These are phyloP conservation scores for Pelodiscus sinensis DNA, from an alignment of 2,113 vertebrate genomes.

Conservation along the genomic window DNA sequence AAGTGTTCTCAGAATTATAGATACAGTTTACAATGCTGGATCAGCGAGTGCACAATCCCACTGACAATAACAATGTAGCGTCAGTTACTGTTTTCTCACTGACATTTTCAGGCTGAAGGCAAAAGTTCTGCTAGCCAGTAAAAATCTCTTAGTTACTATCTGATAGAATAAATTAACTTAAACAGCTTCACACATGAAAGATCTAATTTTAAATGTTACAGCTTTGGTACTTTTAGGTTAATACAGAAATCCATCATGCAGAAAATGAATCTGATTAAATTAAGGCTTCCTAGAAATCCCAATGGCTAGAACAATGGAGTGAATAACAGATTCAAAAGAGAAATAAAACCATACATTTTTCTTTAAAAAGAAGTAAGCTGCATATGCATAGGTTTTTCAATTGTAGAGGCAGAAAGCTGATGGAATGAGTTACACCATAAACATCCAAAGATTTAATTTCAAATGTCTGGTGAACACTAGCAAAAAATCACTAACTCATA, in stretches of 20 bases:
- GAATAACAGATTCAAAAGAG: neutral
- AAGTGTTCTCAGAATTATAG: neutral
- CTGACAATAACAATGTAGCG: neutral
- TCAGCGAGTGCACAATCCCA: neutral
- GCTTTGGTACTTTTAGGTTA: neutral
- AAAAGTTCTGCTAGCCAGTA: neutral
- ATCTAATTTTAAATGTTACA: neutral
- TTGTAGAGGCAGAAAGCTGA: neutral
- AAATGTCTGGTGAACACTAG: neutral
- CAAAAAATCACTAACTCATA: neutral
- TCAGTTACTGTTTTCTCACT: neutral
- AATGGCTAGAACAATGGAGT: neutral
- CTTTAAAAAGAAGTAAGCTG: neutral
- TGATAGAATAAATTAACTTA: neutral
- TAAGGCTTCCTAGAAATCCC: neutral
- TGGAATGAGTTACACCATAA: neutral
- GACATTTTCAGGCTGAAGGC: neutral
- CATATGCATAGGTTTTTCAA: neutral
- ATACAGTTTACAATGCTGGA: neutral
- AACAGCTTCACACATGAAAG: neutral
- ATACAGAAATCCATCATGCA: neutral
- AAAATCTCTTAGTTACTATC: neutral
- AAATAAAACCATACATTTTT: neutral
- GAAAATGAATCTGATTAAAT: neutral
- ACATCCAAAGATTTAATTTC: neutral